Base-by-base conservation (phyloP, 2,113 vertebrate genomes). In the Poeciliopsis occidentalis region DNA sequence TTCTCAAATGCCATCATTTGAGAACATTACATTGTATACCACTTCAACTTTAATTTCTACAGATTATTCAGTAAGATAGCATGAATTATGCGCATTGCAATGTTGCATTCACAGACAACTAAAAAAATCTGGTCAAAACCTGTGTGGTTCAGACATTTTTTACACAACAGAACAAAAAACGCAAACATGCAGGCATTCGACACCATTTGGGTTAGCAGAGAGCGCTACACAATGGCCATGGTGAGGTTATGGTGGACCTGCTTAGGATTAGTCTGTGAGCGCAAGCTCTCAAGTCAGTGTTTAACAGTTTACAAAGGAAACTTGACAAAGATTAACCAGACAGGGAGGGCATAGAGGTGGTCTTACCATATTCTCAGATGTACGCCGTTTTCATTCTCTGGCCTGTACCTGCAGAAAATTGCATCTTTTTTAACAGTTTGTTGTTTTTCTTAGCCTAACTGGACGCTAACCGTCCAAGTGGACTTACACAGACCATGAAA, bases 321-420 rank as follows among this genome's bases (percentile, higher is more conserved):
- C 76, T 87, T 73, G 72, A 88, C 86, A 91, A 73, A 29, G 82
- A 87, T 60, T 85, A 73, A 86, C 67, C 82, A 92, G 78, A 90
- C 85, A 83, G 61, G 78, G 79, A 82, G 85, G 76, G 85, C 87
- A 83, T 92, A 79, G 87, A 88, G 96, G 76, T 71, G 91, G 93
- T 94, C 97, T 98, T 98, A 99, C 98, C 98, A 98, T 97, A 81
- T 79, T 94, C 95, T 99, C 97, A 99, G 98, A 99, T 99, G 98
- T 99, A 99, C 95, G 98, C 98, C 95, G 98, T 97, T 97, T 98
- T 98, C 98, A 99, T 98, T 98, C 97, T 96, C 94, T 98, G 97
- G 95, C 95, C 97, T 97, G 97, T 97, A 99, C 98, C 98, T 99
- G 97, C 92, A 98, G 97, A 96, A 97, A 95, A 98, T 96, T 86